These are phyloP conservation scores for Prostheceraeus crozeri DNA, from an alignment of 2,888 invertebrate species.

Conservation along the genomic window DNA sequence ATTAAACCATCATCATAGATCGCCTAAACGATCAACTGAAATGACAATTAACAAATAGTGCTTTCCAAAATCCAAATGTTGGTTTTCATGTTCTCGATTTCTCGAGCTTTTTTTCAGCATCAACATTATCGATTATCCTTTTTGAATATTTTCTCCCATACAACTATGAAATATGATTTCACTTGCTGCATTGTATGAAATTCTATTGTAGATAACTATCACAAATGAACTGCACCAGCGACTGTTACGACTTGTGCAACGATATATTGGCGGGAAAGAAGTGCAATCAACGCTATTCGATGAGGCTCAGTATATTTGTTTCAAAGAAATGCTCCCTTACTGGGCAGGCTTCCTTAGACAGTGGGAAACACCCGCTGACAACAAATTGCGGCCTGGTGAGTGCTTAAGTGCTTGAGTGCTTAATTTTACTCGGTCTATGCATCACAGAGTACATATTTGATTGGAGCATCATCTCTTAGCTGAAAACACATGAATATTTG, in stretches of 20 bases:
- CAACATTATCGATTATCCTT: too few relatives aligned
- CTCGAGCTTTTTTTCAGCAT: too few relatives aligned
- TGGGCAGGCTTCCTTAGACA: constrained; percentile 53
- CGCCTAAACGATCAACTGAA: too few relatives aligned
- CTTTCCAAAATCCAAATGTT: too few relatives aligned
- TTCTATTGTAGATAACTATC: constrained; percentile 46
- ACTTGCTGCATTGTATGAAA: background rate
- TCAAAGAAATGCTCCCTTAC: constrained; percentile 53
- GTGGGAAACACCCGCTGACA: constrained; percentile 45
- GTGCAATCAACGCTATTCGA: constrained; percentile 48
- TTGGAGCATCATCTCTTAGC: too few relatives aligned
- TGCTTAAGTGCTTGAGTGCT: background rate
- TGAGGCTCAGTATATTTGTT: constrained; percentile 51
- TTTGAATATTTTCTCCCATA: background rate
- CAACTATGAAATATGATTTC: background rate
- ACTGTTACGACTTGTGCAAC: constrained; percentile 47
- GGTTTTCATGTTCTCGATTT: too few relatives aligned
- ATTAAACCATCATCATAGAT: too few relatives aligned
- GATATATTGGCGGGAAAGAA: constrained; percentile 50
- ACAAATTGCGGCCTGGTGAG: constrained; percentile 32
- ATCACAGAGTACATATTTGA: too few relatives aligned
- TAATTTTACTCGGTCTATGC: too few relatives aligned
- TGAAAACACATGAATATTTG: too few relatives aligned
- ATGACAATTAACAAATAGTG: too few relatives aligned
- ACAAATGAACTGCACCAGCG: constrained; percentile 48